Evolutionary conservation across 1,140 invertebrate species (phyloP).

Genomic region (Scaptomyza hsui): DNA sequence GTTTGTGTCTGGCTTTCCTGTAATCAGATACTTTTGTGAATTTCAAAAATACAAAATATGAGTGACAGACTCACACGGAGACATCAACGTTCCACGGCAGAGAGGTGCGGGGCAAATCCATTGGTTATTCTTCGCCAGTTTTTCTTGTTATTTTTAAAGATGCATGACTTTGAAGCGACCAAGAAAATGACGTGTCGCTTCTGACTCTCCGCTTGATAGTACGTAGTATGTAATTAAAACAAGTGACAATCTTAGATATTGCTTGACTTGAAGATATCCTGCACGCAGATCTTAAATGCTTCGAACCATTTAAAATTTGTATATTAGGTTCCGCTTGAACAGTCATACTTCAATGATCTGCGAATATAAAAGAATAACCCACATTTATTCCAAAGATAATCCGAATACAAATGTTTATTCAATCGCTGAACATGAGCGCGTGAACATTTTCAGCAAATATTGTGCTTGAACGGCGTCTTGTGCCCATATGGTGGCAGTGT

Average conservation of each 20-base stretch:
- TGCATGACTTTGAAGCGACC: constrained; percentile 69
- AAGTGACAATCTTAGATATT: not conserved
- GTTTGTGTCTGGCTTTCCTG: constrained; percentile 81
- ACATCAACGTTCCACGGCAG: constrained; percentile 11
- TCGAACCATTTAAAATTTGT: no score
- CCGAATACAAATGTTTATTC: constrained; percentile 64
- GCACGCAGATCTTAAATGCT: not conserved
- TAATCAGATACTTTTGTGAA: constrained; percentile 83
- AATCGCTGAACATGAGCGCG: constrained; percentile 47
- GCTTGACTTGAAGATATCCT: not conserved
- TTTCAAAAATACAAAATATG: constrained; percentile 82
- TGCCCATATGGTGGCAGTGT: constrained; percentile 65
- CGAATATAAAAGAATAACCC: not conserved
- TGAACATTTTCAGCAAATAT: constrained; percentile 75
- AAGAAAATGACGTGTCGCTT: constrained; percentile 76
- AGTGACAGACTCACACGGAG: constrained; percentile 70
- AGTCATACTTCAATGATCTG: not conserved
- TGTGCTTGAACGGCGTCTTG: constrained; percentile 53
- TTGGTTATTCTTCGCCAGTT: constrained; percentile 58
- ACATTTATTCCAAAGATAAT: constrained; percentile 10
- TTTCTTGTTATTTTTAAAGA: constrained; percentile 78
- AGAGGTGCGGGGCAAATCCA: constrained; percentile 15
- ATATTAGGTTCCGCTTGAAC: no score
- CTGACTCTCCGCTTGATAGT: constrained; percentile 10
- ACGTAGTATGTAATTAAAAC: constrained; percentile 16